A percentile compares a stretch with the other conserved stretches of the same genome.
Evolutionary conservation across 2,797 vertebrate species (phyloP).

Genomic region (Sebastes goodei): DNA sequence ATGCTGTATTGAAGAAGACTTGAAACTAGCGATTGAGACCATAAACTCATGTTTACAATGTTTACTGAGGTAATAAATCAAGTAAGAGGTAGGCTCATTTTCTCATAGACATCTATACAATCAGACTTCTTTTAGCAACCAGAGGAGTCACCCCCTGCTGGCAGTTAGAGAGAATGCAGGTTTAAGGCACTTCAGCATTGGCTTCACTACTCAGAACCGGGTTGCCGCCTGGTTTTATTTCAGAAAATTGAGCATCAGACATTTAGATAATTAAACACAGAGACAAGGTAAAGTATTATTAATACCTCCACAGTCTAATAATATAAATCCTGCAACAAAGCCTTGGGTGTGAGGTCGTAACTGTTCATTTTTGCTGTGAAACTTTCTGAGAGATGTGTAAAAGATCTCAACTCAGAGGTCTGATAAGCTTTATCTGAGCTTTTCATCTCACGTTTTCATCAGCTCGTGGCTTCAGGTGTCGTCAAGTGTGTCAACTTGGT

Average conservation of each 20-base stretch:
- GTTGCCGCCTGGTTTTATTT: no score
- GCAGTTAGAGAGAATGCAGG: no score
- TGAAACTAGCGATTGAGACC: no score
- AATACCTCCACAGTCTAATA: neutral
- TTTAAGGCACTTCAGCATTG: no score
- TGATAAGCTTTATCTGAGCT: neutral
- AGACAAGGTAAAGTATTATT: neutral
- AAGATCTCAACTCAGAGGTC: neutral
- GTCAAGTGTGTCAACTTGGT: neutral
- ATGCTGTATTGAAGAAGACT: no score
- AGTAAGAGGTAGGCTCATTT: rapidly evolving
- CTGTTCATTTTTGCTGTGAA: neutral
- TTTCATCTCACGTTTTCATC: neutral
- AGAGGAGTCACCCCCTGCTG: no score
- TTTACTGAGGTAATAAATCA: no score
- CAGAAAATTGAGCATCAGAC: neutral
- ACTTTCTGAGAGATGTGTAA: neutral
- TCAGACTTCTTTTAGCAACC: no score
- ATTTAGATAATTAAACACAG: neutral
- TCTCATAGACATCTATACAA: no score
- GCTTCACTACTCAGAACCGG: no score
- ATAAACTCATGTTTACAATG: no score
- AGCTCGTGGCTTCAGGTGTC: neutral
- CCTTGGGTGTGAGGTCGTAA: neutral
- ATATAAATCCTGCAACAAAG: neutral